These are phyloP conservation scores for Caranx ignobilis DNA, from an alignment of 2,113 vertebrate species.

Conservation along the genomic window DNA sequence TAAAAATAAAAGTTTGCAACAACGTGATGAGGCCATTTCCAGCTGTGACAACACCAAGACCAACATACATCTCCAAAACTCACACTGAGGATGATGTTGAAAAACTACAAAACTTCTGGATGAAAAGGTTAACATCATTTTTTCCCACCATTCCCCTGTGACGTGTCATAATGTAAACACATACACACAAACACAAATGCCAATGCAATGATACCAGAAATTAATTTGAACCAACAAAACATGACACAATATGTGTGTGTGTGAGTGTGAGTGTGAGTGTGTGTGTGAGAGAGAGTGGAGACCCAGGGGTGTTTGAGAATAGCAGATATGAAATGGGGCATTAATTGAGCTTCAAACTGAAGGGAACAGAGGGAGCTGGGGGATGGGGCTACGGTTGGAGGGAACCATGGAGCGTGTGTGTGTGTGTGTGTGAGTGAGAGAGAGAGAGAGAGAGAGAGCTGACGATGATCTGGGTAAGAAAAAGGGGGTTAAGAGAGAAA, in stretches of 20 bases:
- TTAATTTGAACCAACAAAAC: constrained; percentile 47
- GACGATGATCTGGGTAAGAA: background rate
- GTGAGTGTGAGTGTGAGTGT: constrained; percentile 27
- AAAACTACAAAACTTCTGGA: background rate
- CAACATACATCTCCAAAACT: constrained; percentile 14
- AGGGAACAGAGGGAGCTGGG: constrained; percentile 57
- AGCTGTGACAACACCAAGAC: constrained; percentile 42
- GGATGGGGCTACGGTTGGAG: constrained; percentile 18
- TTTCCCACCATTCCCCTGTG: background rate
- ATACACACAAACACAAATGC: constrained; percentile 4
- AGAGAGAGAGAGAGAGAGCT: constrained; percentile 28
- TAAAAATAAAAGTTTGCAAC: background rate
- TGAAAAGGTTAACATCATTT: constrained; percentile 34
- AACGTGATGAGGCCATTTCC: constrained; percentile 22
- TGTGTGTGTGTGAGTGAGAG: constrained; percentile 17
- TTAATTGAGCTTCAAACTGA: constrained; percentile 81
- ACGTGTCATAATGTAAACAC: background rate
- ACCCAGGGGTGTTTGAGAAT: constrained; percentile 65
- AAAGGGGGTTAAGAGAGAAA: constrained; percentile 17
- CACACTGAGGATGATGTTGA: background rate
- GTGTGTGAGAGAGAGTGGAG: constrained; percentile 20
- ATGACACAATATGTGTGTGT: constrained; percentile 40
- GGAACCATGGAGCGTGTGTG: background rate
- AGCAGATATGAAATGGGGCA: constrained; percentile 77
- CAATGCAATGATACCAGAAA: constrained; percentile 27